phyloP scores from a whole-genome alignment of 2,888 invertebrate species.

The Ochropacha duplaris region DNA sequence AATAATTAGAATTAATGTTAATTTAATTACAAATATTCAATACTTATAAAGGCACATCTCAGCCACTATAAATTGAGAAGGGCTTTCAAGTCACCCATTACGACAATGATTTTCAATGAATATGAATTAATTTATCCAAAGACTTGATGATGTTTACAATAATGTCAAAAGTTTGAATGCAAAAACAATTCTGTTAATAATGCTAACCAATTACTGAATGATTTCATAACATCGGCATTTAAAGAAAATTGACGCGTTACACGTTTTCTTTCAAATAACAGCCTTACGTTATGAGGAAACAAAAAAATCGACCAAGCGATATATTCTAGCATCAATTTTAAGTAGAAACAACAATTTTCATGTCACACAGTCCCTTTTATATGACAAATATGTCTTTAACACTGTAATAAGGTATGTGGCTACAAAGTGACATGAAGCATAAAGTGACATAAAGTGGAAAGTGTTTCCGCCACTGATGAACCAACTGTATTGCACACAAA shows the following conservation, averaged over 20 bases:
- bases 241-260: background rate
- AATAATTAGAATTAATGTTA: too few relatives aligned
- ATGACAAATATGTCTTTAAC: background rate
- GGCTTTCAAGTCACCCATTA: too few relatives aligned
- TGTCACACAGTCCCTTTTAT: background rate
- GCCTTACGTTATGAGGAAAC: background rate
- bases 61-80: too few relatives aligned
- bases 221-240: background rate
- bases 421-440: conserved; percentile 43
- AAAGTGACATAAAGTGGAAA: conserved; percentile 71
- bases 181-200: background rate
- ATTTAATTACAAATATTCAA: too few relatives aligned
- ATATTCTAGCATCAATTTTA: background rate
- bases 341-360: background rate
- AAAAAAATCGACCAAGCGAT: background rate
- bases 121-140: too few relatives aligned
- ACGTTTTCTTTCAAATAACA: background rate
- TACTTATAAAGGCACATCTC: too few relatives aligned
- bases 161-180: too few relatives aligned
- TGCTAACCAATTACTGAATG: background rate
- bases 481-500: conserved; percentile 59
- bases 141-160: too few relatives aligned
- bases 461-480: conserved; percentile 62
- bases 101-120: too few relatives aligned
- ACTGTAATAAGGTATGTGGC: background rate